These are phyloP conservation scores for Acanthoscelides obtectus DNA, from an alignment of 2,888 invertebrate genomes.

Conservation along the genomic window DNA sequence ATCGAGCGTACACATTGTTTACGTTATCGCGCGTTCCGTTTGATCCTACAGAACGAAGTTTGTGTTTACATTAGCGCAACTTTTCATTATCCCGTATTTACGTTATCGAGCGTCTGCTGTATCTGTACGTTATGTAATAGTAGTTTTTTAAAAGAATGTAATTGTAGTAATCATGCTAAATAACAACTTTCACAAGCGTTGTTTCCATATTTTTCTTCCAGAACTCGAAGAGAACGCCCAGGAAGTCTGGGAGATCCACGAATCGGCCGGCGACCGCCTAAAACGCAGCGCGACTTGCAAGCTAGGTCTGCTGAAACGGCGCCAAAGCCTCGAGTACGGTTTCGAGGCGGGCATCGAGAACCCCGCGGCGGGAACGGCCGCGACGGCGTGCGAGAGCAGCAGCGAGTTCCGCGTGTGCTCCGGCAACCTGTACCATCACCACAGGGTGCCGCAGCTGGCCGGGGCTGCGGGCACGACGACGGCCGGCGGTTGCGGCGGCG, in stretches of 20 bases:
- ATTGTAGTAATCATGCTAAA: too few species aligned
- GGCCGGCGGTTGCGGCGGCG: conserved; percentile 13
- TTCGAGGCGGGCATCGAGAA: conserved; percentile 28
- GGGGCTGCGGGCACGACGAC: neutral
- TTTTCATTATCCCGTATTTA: too few species aligned
- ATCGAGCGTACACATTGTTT: too few species aligned
- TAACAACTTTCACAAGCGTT: too few species aligned
- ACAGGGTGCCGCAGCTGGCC: neutral
- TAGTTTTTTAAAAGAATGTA: too few species aligned
- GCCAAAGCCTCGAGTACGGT: conserved; percentile 33
- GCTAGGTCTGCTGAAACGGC: conserved; percentile 36
- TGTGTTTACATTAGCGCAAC: too few species aligned
- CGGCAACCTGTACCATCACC: conserved; percentile 30
- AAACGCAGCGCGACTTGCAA: conserved; percentile 38
- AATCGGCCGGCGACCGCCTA: conserved; percentile 31
- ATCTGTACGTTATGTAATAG: too few species aligned
- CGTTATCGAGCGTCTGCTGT: too few species aligned
- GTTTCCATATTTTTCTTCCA: neutral
- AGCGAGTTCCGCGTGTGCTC: conserved; percentile 35
- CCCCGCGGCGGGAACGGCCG: conserved; percentile 21
- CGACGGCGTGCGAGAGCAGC: conserved; percentile 16
- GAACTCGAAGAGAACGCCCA: conserved; percentile 39
- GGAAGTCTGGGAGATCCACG: conserved; percentile 42
- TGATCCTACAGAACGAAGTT: too few species aligned
- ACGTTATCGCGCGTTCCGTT: too few species aligned